Conservation (phyloP, 2,797 vertebrate species). For the Novumbra hubbsi region DNA sequence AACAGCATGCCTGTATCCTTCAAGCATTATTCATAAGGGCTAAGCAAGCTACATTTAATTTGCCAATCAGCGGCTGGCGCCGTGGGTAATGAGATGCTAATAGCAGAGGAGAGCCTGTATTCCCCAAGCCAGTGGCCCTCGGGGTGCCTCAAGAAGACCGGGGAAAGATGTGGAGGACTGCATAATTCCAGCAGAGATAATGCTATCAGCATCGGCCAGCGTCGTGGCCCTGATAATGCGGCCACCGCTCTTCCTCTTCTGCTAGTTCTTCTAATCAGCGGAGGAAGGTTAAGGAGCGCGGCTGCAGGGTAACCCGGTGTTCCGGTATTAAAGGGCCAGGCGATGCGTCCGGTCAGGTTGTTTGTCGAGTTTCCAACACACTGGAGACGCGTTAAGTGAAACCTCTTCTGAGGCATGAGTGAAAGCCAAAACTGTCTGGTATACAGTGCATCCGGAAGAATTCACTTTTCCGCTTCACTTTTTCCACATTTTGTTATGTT, state of each 20-base stretch:
- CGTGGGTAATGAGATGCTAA: slow-evolving; percentile 69
- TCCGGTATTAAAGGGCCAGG: neutral
- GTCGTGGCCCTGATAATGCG: slow-evolving; percentile 26
- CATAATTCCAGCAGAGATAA: slow-evolving; percentile 47
- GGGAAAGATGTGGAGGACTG: slow-evolving; percentile 45
- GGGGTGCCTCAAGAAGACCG: slow-evolving; percentile 24
- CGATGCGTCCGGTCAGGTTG: neutral
- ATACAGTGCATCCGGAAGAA: neutral
- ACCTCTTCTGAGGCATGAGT: neutral
- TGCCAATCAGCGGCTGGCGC: slow-evolving; percentile 63
- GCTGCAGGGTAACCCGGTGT: neutral
- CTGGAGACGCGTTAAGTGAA: neutral
- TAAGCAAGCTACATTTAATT: slow-evolving; percentile 71
- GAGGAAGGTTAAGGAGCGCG: neutral
- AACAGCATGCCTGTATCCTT: slow-evolving; percentile 12
- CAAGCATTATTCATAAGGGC: slow-evolving; percentile 67
- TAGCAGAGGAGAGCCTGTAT: slow-evolving; percentile 55
- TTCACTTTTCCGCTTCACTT: too few relatives aligned
- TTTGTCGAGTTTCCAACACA: neutral
- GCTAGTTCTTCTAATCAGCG: slow-evolving; percentile 12
- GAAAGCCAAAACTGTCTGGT: neutral
- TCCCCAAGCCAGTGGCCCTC: slow-evolving; percentile 45
- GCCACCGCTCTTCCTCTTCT: neutral
- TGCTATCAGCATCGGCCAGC: slow-evolving; percentile 26
- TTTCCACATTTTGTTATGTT: too few relatives aligned